A percentile compares a stretch with the other conserved stretches of the same genome.
These are phyloP conservation scores for Tribolium freemani DNA, from an alignment of 2,888 invertebrate species.

Conservation along the genomic window DNA sequence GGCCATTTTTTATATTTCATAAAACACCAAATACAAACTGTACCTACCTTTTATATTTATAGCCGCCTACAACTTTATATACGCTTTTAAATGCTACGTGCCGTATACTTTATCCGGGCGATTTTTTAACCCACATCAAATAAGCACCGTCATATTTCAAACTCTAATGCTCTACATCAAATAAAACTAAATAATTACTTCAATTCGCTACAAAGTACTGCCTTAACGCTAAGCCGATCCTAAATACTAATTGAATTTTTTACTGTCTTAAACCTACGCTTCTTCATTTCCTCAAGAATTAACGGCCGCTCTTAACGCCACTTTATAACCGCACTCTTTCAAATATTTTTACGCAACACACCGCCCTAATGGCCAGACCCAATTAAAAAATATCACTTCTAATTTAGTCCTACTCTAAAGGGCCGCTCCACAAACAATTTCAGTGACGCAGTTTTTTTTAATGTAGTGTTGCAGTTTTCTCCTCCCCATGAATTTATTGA, in stretches of 20 bases:
- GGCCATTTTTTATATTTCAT: slow-evolving; percentile 34
- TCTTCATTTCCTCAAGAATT: slow-evolving; percentile 5
- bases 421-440: too few relatives aligned
- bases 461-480: too few relatives aligned
- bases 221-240: slow-evolving; percentile 9
- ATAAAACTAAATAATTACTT: slow-evolving; percentile 23
- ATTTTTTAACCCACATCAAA: slow-evolving; percentile 32
- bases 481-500: too few relatives aligned
- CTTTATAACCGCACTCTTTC: not conserved
- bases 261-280: not conserved
- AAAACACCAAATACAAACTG: slow-evolving; percentile 36
- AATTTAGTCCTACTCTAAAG: too few relatives aligned
- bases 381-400: not conserved
- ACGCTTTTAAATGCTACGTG: slow-evolving; percentile 36
- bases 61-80: slow-evolving; percentile 25
- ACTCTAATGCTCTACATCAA: slow-evolving; percentile 23
- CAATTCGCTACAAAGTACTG: slow-evolving; percentile 1
- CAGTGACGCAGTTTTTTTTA: too few relatives aligned
- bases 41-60: slow-evolving; percentile 36
- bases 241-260: slow-evolving; percentile 10
- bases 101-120: slow-evolving; percentile 21
- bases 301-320: slow-evolving; percentile 9
- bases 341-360: not conserved
- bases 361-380: not conserved
- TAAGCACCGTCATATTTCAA: slow-evolving; percentile 23